Evolutionary conservation across 92 coral and sea anemone genomes (phyloP), one percentile per base, ranked within the genome.

Genomic region (Epizoanthus scotinus): DNA sequence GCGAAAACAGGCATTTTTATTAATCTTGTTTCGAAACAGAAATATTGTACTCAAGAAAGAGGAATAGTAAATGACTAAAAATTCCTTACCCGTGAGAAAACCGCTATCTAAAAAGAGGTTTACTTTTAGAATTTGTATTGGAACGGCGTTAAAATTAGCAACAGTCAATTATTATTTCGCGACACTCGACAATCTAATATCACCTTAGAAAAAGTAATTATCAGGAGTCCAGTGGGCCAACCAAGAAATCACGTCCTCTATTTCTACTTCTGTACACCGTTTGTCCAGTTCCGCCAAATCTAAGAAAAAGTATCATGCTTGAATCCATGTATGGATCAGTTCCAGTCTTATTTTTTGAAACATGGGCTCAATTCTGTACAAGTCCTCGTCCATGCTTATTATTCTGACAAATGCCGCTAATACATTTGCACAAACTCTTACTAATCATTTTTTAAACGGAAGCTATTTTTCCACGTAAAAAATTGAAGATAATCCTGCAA

Each of bases 31-130:
- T 57, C 56, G 70, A 59, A 75, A 75, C 81, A 75, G 24, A 58
- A 74, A 75, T 75, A 75, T 75, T 75, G 81, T 20, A 31, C 20
- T 18, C 44, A 15, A 59, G 24, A 36, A 40, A 55, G 19, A 5
- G 22, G 56, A 75, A 55, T 27, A 14, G 14, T 42, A 34, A 75
- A 21, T 75, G 56, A 42, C 38, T 59, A 20, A 59, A 75, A 75
- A 58, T 59, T 67, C 81, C 61, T 34, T 21, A 34, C 53, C 79
- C 81, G 81, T 75, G 68, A 75, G 81, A 75, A 58, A 55, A 36
- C 68, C 57, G 81, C 81, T 75, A 38, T 75, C 68, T 58, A 20
- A 13, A 7, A 38, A 71, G 47, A 58, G 21, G 21, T 24, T 58
- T 47, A 47, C 52, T 75, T 59, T 57, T 6, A 27, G 44, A 12